Percentiles rank a stretch among this genome's conserved stretches.
phyloP scores from a whole-genome alignment of 1,140 invertebrate species.

The Drosophila prosaltans region DNA sequence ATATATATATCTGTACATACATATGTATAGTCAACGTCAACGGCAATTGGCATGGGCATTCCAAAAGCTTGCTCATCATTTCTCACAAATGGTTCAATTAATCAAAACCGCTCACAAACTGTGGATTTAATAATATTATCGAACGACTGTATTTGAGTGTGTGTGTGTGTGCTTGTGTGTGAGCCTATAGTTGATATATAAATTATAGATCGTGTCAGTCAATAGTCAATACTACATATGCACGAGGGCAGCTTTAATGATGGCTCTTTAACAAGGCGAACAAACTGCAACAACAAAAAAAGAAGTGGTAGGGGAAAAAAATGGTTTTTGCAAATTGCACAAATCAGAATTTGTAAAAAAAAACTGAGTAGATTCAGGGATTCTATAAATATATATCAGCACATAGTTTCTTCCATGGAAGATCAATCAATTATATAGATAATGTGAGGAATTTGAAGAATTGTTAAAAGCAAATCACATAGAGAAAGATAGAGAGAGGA shows the following conservation, averaged over 20 bases:
- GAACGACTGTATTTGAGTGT: slow-evolving; percentile 3
- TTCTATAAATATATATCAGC: not conserved
- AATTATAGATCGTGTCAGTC: slow-evolving; percentile 78
- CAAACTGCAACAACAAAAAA: slow-evolving; percentile 51
- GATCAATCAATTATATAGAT: slow-evolving; percentile 8
- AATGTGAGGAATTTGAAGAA: not conserved
- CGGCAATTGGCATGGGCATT: slow-evolving; percentile 61
- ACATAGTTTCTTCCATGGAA: slow-evolving; percentile 1
- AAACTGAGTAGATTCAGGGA: slow-evolving; percentile 2
- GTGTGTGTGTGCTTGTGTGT: slow-evolving; percentile 26
- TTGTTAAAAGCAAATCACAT: not conserved
- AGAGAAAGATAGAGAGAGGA: not conserved
- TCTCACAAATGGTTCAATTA: slow-evolving; percentile 77
- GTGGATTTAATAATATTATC: slow-evolving; percentile 78
- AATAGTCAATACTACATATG: slow-evolving; percentile 63
- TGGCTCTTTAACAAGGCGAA: slow-evolving; percentile 37
- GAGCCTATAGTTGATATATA: slow-evolving; percentile 49
- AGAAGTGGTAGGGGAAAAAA: not conserved
- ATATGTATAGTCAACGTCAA: slow-evolving; percentile 33
- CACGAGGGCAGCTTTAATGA: slow-evolving; percentile 53
- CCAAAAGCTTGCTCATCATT: slow-evolving; percentile 61
- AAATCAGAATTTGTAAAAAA: slow-evolving; percentile 42
- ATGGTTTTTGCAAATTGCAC: slow-evolving; percentile 22
- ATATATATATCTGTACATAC: slow-evolving; percentile 1
- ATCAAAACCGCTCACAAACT: slow-evolving; percentile 70